These are phyloP conservation scores for Trogon surrucura DNA, from an alignment of 2,113 vertebrate species.

Conservation along the genomic window DNA sequence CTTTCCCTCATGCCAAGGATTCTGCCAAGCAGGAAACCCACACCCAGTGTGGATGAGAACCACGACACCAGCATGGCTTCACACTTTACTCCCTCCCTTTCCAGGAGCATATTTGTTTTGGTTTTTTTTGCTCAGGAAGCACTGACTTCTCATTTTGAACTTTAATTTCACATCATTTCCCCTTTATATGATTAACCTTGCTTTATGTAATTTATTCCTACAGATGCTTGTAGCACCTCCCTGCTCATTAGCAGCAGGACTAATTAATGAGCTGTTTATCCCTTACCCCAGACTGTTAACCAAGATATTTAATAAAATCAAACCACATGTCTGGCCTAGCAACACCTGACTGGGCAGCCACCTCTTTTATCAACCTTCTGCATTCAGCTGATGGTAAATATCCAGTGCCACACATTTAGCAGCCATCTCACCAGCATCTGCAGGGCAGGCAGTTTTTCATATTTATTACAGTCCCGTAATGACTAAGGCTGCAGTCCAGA, in stretches of 20 bases:
- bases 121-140: neutral
- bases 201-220: neutral
- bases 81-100: neutral
- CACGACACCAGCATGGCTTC: neutral
- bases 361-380: neutral
- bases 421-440: neutral
- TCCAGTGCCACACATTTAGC: neutral
- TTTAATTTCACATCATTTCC: neutral
- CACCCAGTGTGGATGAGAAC: neutral
- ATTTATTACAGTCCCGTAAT: neutral
- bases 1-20: neutral
- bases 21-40: neutral
- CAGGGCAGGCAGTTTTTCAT: neutral
- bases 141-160: neutral
- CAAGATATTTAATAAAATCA: conserved; percentile 18
- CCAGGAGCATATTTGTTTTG: neutral
- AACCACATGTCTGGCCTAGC: neutral
- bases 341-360: neutral
- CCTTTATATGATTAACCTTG: neutral
- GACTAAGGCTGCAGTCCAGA: neutral
- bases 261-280: conserved; percentile 27
- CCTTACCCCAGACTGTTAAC: neutral
- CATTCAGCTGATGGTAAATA: neutral
- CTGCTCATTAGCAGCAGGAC: neutral
- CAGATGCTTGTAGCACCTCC: neutral